A percentile compares a stretch with the other conserved stretches of the same genome.
Evolutionary conservation across 2,888 invertebrate species (phyloP).

Genomic region (Sarcophaga variegata): DNA sequence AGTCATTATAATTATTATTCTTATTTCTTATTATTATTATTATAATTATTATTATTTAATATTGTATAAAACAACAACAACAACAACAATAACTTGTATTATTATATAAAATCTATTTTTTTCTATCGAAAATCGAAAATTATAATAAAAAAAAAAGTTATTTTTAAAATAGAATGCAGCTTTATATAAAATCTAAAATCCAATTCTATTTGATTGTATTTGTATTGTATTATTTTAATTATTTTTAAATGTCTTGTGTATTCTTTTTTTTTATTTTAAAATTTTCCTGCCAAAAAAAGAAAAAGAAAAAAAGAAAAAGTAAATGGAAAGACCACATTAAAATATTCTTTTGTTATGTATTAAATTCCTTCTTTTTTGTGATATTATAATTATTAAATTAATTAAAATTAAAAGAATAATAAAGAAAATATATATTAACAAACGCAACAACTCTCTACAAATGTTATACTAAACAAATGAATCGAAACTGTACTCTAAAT

Average conservation of each 20-base stretch:
- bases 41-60: background rate
- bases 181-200: constrained; percentile 46
- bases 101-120: constrained; percentile 26
- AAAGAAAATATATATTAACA: constrained; percentile 10
- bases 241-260: constrained; percentile 21
- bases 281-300: background rate
- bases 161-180: constrained; percentile 52
- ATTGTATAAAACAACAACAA: background rate
- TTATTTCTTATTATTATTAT: constrained; percentile 11
- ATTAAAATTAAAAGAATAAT: constrained; percentile 45
- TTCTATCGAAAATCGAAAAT: background rate
- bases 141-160: background rate
- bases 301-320: no score
- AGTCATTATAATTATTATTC: constrained; percentile 61
- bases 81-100: background rate
- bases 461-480: constrained; percentile 14
- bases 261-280: constrained; percentile 13
- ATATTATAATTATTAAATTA: constrained; percentile 68
- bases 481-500: constrained; percentile 28
- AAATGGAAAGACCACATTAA: background rate
- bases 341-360: constrained; percentile 52
- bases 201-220: background rate
- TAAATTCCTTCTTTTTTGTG: constrained; percentile 67
- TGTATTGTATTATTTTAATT: constrained; percentile 27
- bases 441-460: background rate